A percentile compares a stretch with the other conserved stretches of the same genome.
These are phyloP conservation scores for Eumaeus atala DNA, from an alignment of 1,140 invertebrate species.

Conservation along the genomic window DNA sequence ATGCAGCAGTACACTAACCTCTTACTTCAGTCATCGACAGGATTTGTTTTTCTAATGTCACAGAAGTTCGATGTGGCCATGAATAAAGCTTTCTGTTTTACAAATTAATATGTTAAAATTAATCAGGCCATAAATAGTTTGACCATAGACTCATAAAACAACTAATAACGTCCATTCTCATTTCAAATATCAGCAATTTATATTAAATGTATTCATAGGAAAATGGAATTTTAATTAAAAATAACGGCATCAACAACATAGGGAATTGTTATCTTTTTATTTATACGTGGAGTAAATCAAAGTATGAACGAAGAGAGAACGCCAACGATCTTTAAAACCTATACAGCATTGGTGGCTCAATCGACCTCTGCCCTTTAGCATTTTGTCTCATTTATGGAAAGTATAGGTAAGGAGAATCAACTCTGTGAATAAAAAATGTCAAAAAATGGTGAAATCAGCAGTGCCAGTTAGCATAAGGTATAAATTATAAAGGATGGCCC, in stretches of 20 bases:
- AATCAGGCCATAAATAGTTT: not conserved
- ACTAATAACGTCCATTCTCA: conserved; percentile 10
- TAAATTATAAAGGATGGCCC: too few relatives aligned
- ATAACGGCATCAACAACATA: conserved; percentile 2
- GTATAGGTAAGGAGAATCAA: too few relatives aligned
- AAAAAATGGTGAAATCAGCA: too few relatives aligned
- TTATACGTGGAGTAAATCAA: not conserved
- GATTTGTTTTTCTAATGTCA: too few relatives aligned
- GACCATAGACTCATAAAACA: not conserved
- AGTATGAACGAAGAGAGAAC: conserved; percentile 1
- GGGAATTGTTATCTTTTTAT: conserved; percentile 8
- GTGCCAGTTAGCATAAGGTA: too few relatives aligned
- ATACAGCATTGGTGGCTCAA: not conserved
- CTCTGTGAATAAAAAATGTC: too few relatives aligned
- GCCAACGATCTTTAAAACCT: not conserved
- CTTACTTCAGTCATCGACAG: too few relatives aligned
- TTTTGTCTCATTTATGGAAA: not conserved
- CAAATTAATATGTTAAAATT: not conserved
- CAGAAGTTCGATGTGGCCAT: too few relatives aligned
- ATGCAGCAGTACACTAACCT: too few relatives aligned
- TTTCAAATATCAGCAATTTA: conserved; percentile 13
- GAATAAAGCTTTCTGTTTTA: not conserved
- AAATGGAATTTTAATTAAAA: conserved; percentile 20
- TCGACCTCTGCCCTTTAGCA: conserved; percentile 3
- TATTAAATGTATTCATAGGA: conserved; percentile 9